Base-by-base conservation (phyloP, 2,797 vertebrate genomes). In the Otus scops region DNA sequence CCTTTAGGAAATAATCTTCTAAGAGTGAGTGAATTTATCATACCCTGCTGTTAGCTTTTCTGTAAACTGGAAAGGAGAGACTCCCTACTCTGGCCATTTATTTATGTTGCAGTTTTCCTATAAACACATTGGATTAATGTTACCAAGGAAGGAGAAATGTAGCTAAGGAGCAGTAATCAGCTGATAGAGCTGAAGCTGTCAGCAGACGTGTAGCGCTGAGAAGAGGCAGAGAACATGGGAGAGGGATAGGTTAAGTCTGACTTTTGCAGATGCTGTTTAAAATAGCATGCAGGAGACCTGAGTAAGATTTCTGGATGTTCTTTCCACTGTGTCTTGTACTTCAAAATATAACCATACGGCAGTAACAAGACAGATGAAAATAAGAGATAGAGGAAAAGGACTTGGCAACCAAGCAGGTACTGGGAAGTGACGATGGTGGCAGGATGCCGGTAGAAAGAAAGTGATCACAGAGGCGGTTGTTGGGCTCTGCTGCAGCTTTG, bases 391-490 rank as follows among this genome's bases (percentile, higher is more conserved):
- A 22, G 19, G 86, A 16, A n/a, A 75, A 81, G 60, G 50, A 15
- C 34, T 64, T 11, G 0, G 26, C 41, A 70, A 16, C 73, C 34
- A 50, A 21, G 14, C 16, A 38, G 23, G 20, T 64, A 16, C 19
- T 64, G 28, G 32, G 43, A 77, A 48, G 26, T 7, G 22, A 3
- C 51, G 63, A 15, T 12, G 17, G 18, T 34, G n/a, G 7, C 27
- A 16, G 12, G 71, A n/a, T 0, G 1, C 11, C 1, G 2, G 8
- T 47, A 27, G 43, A 70, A 63, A 34, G 15, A 68, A 36, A 34
- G 45, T 0, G 0, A 64, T 34, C 41, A 18, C 8, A 56, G 45
- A 47, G 34, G 7, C 0, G 4, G 11, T 3, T 54, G 8, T 1
- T 3, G 21, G n/a, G 20, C 24, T 70, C 3, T 56, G 27, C 50